These are phyloP conservation scores for Acanthornis magna DNA, from an alignment of 2,797 vertebrate species.

Conservation along the genomic window DNA sequence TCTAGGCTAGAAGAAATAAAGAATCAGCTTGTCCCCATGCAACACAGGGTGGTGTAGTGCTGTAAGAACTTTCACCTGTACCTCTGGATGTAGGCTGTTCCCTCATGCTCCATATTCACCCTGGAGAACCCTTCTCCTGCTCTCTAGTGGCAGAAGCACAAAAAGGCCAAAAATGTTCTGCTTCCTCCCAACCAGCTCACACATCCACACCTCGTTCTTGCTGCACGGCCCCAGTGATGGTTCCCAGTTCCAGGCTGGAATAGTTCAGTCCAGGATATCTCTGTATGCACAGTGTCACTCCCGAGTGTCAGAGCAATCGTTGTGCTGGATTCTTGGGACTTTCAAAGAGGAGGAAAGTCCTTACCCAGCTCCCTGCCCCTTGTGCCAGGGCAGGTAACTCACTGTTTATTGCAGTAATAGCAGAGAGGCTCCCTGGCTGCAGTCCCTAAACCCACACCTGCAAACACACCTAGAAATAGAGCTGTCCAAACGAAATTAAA, in stretches of 20 bases:
- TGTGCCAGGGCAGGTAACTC: neutral
- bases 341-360: neutral
- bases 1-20: neutral
- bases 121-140: constrained; percentile 36
- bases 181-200: neutral
- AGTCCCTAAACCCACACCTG: neutral
- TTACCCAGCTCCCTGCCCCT: neutral
- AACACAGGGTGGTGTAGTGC: neutral
- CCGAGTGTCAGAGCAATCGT: neutral
- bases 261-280: neutral
- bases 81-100: neutral
- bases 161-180: neutral
- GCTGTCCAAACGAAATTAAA: neutral
- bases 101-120: neutral
- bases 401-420: neutral
- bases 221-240: neutral
- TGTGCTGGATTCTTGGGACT: neutral
- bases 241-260: neutral
- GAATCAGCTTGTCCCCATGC: neutral
- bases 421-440: neutral
- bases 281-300: neutral
- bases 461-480: neutral
- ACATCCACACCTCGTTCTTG: rapidly evolving
- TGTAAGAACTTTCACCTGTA: neutral
- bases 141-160: constrained; percentile 26